Evolutionary conservation across 2,113 vertebrate species (phyloP).

Genomic region (Eira barbara): DNA sequence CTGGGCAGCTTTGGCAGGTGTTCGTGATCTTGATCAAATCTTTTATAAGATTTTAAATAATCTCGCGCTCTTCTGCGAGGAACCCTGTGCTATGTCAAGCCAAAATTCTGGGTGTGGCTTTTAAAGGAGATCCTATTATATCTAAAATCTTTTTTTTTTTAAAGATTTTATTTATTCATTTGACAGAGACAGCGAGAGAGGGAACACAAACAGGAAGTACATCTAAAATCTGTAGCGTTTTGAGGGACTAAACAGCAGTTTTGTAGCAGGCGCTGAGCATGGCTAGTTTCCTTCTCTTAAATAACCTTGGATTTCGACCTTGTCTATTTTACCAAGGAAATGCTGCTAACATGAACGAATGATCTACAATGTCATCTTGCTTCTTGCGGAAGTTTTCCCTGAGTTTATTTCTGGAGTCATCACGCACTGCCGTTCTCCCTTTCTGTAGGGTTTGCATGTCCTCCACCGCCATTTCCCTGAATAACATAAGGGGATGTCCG

Average conservation of each 20-base stretch:
- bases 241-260: background rate
- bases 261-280: background rate
- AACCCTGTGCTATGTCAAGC: background rate
- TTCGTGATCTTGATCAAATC: background rate
- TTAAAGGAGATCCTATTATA: background rate
- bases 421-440: background rate
- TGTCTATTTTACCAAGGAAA: background rate
- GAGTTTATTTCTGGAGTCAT: background rate
- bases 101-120: background rate
- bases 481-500: background rate
- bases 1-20: background rate
- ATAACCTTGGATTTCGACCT: conserved; percentile 30
- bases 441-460: background rate
- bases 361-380: background rate
- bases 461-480: background rate
- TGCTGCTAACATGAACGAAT: background rate
- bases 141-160: background rate
- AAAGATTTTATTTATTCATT: too few relatives aligned
- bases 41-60: background rate
- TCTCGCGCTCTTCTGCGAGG: background rate
- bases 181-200: too few relatives aligned
- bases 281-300: background rate
- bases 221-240: background rate
- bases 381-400: background rate
- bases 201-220: too few relatives aligned